phyloP scores from a whole-genome alignment of 1,140 invertebrate genomes.

The Mamestra configurata region DNA sequence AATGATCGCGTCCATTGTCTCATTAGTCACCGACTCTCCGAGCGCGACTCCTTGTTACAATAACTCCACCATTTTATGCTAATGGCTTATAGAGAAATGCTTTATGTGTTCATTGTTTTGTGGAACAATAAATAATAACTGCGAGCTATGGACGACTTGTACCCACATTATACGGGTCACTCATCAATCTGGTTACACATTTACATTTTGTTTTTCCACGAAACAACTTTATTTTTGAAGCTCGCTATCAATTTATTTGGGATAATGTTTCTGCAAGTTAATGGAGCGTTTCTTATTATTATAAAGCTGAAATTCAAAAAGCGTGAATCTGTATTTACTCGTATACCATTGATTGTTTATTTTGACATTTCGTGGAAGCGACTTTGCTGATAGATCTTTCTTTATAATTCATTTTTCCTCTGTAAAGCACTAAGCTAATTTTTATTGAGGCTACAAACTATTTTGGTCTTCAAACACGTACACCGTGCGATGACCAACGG shows the following conservation, averaged over 20 bases:
- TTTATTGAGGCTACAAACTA: slow-evolving; percentile 18
- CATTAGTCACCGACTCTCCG: slow-evolving; percentile 61
- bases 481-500: slow-evolving; percentile 13
- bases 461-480: slow-evolving; percentile 12
- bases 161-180: slow-evolving; percentile 53
- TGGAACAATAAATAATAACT: slow-evolving; percentile 80
- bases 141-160: slow-evolving; percentile 60
- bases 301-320: slow-evolving; percentile 1
- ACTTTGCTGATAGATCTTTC: slow-evolving; percentile 2
- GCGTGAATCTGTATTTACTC: slow-evolving; percentile 22
- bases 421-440: background rate
- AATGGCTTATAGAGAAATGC: slow-evolving; percentile 82
- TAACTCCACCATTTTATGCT: slow-evolving; percentile 75
- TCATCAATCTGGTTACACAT: slow-evolving; percentile 46
- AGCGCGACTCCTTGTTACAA: slow-evolving; percentile 54
- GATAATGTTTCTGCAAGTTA: slow-evolving; percentile 28
- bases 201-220: slow-evolving; percentile 64
- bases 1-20: slow-evolving; percentile 46
- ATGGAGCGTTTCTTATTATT: slow-evolving; percentile 18
- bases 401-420: background rate
- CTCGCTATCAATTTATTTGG: slow-evolving; percentile 39
- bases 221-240: slow-evolving; percentile 31
- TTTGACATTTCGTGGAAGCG: background rate
- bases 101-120: slow-evolving; percentile 84
- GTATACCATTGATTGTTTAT: slow-evolving; percentile 9